phyloP scores from a whole-genome alignment of 2,113 vertebrate genomes.

The Coturnix japonica region DNA sequence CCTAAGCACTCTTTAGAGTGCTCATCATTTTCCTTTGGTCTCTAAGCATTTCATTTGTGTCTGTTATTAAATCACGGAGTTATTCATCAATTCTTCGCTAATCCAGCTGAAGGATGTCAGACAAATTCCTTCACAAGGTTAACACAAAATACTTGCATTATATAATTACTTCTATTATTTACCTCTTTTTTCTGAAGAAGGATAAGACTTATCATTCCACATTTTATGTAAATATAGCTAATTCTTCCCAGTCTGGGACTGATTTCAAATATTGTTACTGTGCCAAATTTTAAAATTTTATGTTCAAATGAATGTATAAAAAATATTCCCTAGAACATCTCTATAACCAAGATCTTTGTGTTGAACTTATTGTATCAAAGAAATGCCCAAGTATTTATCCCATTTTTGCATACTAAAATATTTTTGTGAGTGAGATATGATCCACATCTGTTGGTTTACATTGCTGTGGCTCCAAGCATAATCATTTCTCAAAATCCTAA shows the following conservation, averaged over 20 bases:
- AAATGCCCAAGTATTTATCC: not conserved
- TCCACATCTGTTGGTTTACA: not conserved
- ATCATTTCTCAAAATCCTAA: not conserved
- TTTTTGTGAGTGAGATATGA: not conserved
- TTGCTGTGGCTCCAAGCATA: not conserved
- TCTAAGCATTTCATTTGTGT: not conserved
- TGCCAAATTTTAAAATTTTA: not conserved
- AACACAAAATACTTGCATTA: not conserved
- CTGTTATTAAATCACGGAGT: not conserved
- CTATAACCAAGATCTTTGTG: fast-evolving
- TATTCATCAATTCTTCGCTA: not conserved
- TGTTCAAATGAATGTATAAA: not conserved
- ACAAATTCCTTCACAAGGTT: not conserved
- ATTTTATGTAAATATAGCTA: not conserved
- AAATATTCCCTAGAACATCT: not conserved
- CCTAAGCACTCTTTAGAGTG: not conserved
- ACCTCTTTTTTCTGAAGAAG: not conserved
- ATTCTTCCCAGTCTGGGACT: not conserved
- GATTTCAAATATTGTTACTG: not conserved
- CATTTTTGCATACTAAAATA: not conserved
- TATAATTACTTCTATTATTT: not conserved
- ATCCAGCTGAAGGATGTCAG: not conserved
- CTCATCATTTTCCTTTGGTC: not conserved
- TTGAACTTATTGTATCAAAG: not conserved
- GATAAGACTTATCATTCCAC: not conserved